phyloP scores from a whole-genome alignment of 2,888 invertebrate species.

The Ectropis crepuscularia region DNA sequence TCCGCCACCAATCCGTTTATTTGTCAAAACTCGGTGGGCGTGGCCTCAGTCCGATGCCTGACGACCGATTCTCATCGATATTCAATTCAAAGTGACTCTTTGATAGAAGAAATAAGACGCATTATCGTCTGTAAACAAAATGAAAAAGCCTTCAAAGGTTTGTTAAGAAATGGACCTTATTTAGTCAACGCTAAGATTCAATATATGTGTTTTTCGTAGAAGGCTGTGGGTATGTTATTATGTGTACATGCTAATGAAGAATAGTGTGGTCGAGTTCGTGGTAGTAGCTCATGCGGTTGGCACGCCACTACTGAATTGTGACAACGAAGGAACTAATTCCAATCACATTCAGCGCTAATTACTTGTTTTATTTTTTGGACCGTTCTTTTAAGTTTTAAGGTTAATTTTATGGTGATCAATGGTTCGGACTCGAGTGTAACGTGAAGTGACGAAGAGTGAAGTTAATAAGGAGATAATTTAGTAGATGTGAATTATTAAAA shows the following conservation, averaged over 20 bases:
- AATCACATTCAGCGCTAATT: conserved; percentile 31
- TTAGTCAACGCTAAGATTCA: conserved; percentile 45
- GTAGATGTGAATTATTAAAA: conserved; percentile 41
- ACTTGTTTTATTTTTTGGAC: conserved; percentile 13
- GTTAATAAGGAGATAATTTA: conserved; percentile 27
- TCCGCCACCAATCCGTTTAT: conserved; percentile 74
- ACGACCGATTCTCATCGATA: conserved; percentile 35
- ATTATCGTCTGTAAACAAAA: conserved; percentile 40
- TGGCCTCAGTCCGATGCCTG: conserved; percentile 55
- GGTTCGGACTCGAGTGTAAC: conserved; percentile 30
- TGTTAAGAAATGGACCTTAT: conserved; percentile 55
- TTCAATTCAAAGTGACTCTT: conserved; percentile 47
- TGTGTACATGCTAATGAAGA: conserved; percentile 79
- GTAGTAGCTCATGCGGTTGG: conserved; percentile 80
- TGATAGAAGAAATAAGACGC: conserved; percentile 38
- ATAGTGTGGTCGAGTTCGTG: conserved; percentile 78
- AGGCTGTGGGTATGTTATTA: conserved; percentile 70
- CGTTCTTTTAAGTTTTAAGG: conserved; percentile 14
- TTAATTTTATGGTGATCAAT: conserved; percentile 29
- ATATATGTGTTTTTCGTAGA: conserved; percentile 46
- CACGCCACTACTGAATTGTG: conserved; percentile 77
- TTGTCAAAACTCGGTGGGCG: conserved; percentile 73
- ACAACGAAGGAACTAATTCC: conserved; percentile 50
- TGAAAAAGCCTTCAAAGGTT: conserved; percentile 37
- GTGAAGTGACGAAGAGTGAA: conserved; percentile 34